These are phyloP conservation scores for Cydia pomonella DNA, from an alignment of 1,140 invertebrate species.

Conservation along the genomic window DNA sequence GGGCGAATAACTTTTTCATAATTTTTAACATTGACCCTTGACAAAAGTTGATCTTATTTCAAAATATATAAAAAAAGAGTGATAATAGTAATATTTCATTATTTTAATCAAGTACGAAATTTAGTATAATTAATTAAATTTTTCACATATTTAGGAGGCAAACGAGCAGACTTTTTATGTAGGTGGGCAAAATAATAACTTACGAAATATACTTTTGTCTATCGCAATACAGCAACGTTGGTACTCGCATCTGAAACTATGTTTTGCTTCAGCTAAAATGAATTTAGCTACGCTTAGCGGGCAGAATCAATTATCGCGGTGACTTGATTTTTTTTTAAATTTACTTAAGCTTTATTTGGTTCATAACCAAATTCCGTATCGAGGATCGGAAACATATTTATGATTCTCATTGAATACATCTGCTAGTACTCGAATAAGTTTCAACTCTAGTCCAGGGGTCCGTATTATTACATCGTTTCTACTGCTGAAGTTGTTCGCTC, in stretches of 20 bases:
- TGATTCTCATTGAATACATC: not conserved
- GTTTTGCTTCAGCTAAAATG: not conserved
- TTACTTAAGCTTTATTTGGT: too few relatives aligned
- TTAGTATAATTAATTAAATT: too few relatives aligned
- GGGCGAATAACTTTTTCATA: conserved; percentile 10
- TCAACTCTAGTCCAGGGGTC: not conserved
- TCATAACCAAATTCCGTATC: too few relatives aligned
- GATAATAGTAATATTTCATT: too few relatives aligned
- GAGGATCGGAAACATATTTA: too few relatives aligned
- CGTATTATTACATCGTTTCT: not conserved
- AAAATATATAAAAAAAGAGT: not conserved
- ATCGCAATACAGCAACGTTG: too few relatives aligned
- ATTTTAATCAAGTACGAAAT: too few relatives aligned
- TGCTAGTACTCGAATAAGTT: not conserved
- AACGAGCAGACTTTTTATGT: too few relatives aligned
- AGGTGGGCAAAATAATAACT: not conserved
- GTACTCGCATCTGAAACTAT: not conserved
- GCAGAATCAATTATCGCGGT: not conserved
- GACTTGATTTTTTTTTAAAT: too few relatives aligned
- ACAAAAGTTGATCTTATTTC: not conserved
- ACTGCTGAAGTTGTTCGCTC: not conserved
- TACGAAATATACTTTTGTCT: not conserved
- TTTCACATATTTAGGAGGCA: too few relatives aligned
- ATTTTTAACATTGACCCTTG: not conserved
- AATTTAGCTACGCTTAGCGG: not conserved